Percentiles rank a stretch among this genome's conserved stretches.
Evolutionary conservation across 1,140 invertebrate species (phyloP).

Genomic region (Probaryconus sp.): DNA sequence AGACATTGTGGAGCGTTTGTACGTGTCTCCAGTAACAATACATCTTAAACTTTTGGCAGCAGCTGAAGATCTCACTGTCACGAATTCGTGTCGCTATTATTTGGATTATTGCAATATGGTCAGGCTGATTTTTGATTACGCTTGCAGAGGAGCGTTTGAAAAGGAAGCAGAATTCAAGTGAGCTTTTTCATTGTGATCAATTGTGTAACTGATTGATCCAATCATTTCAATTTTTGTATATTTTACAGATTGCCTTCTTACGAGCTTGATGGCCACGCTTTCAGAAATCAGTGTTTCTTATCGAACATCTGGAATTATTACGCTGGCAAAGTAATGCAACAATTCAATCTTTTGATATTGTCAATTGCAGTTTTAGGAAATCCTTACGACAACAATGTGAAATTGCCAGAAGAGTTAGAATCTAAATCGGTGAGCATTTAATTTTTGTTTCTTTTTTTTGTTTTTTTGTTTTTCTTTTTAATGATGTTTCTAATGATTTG

Average conservation of each 20-base stretch:
- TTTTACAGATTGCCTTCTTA: constrained; percentile 87
- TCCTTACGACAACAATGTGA: constrained; percentile 84
- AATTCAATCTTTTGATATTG: constrained; percentile 92
- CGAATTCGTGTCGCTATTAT: constrained; percentile 44
- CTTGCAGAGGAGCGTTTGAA: constrained; percentile 66
- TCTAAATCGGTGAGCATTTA: constrained; percentile 62
- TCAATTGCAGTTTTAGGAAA: constrained; percentile 95
- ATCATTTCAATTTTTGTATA: constrained; percentile 3
- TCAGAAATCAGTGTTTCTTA: constrained; percentile 80
- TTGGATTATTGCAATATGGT: constrained; percentile 65
- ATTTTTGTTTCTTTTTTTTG: neutral
- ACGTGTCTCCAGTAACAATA: constrained; percentile 84
- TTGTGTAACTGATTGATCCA: too few species aligned
- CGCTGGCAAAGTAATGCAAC: constrained; percentile 88
- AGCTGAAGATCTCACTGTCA: constrained; percentile 58
- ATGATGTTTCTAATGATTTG: neutral
- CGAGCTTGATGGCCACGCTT: constrained; percentile 83
- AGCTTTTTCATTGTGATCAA: constrained; percentile 53
- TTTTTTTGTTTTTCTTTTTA: constrained; percentile 17
- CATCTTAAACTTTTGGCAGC: constrained; percentile 82
- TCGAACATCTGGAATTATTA: constrained; percentile 85
- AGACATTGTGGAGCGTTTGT: constrained; percentile 82
- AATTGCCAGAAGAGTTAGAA: constrained; percentile 56
- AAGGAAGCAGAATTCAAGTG: constrained; percentile 81
- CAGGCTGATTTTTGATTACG: constrained; percentile 69